Evolutionary conservation across 23 tunicate genomes (phyloP).

Genomic region (Phallusia fumigata): DNA sequence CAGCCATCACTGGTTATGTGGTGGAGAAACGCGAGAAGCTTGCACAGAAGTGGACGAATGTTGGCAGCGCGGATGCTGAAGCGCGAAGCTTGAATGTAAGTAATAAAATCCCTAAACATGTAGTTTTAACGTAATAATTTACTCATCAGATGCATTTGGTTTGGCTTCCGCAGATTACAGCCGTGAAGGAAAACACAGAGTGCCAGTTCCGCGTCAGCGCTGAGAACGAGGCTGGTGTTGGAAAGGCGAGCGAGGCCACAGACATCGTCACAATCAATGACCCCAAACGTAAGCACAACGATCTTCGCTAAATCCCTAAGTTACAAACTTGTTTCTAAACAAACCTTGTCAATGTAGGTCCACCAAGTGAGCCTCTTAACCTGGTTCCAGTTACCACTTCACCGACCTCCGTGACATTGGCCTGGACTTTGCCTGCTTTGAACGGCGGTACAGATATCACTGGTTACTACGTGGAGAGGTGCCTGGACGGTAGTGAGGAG

Average conservation of each 20-base stretch:
- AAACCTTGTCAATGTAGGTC: conserved; percentile 21
- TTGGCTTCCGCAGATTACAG: conserved; percentile 45
- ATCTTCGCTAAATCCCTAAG: not conserved
- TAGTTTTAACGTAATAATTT: not conserved
- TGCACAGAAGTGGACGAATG: conserved; percentile 56
- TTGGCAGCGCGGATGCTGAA: conserved; percentile 57
- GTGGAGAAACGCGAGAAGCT: conserved; percentile 77
- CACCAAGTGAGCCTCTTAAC: conserved; percentile 70
- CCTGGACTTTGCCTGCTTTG: conserved; percentile 77
- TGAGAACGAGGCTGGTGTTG: conserved; percentile 94
- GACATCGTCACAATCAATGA: conserved; percentile 68
- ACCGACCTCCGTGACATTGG: conserved; percentile 45
- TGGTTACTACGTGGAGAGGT: conserved; percentile 91
- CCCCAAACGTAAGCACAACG: conserved; percentile 54
- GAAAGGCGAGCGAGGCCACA: conserved; percentile 69
- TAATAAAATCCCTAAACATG: not conserved
- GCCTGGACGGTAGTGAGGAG: conserved; percentile 85
- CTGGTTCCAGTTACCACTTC: conserved; percentile 39
- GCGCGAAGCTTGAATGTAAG: conserved; percentile 43
- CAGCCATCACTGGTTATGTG: conserved; percentile 56
- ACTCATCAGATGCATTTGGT: too few species aligned
- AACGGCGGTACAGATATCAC: conserved; percentile 78
- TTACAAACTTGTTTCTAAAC: not conserved
- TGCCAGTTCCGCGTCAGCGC: conserved; percentile 87
- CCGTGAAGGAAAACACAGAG: conserved; percentile 84